Conservation (phyloP, 2,797 vertebrate genomes). For the Sarcophilus harrisii region DNA sequence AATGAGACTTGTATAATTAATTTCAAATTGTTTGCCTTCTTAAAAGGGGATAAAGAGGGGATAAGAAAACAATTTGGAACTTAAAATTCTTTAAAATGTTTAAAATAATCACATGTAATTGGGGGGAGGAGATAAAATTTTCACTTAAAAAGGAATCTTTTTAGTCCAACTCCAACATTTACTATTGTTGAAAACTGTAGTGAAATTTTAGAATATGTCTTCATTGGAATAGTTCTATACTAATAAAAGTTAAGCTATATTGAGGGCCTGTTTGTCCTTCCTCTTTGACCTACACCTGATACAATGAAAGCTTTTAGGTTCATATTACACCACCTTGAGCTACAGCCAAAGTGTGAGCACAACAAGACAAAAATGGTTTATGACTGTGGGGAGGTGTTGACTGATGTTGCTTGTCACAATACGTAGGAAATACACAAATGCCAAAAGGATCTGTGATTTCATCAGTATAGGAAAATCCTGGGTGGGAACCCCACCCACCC, state of each 20-base stretch:
- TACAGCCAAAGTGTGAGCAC: slow-evolving; percentile 65
- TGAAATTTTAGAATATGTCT: not conserved
- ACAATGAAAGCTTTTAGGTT: slow-evolving; percentile 43
- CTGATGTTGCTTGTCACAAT: not conserved
- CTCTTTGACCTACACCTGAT: not conserved
- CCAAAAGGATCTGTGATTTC: not conserved
- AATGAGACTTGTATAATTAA: not conserved
- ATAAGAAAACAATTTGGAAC: not conserved
- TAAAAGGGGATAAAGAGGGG: not conserved
- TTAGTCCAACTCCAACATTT: not conserved
- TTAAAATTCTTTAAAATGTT: not conserved
- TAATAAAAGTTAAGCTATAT: not conserved
- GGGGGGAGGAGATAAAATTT: not conserved
- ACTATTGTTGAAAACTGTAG: not conserved
- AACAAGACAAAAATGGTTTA: not conserved
- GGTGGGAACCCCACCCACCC: not conserved
- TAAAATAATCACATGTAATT: not conserved
- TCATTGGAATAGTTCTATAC: not conserved
- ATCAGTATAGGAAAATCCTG: not conserved
- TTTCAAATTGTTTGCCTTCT: not conserved
- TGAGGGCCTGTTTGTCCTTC: not conserved
- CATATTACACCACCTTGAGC: slow-evolving; percentile 72
- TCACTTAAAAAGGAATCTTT: not conserved
- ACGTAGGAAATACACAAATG: not conserved
- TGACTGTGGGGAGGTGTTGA: not conserved